Evolutionary conservation across 2,113 vertebrate genomes (phyloP).

Genomic region (Siphamia tubifer): DNA sequence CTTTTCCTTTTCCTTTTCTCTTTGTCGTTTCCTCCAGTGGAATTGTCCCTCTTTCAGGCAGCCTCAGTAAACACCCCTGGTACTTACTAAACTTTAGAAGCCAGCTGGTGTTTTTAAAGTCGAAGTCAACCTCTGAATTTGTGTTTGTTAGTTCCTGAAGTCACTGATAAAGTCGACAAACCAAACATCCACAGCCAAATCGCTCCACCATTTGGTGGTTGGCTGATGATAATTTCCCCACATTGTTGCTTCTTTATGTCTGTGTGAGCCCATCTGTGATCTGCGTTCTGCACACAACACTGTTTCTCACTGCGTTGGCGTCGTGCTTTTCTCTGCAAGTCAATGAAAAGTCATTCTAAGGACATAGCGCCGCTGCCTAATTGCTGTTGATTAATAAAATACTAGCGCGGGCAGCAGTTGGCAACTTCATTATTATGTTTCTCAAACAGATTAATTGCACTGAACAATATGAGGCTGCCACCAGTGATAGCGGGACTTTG

Average conservation of each 20-base stretch:
- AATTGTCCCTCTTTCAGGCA: too few species aligned
- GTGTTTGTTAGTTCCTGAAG: background rate
- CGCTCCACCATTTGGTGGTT: background rate
- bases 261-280: constrained; percentile 44
- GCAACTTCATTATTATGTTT: constrained; percentile 69
- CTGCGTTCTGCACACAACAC: background rate
- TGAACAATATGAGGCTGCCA: constrained; percentile 65
- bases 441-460: constrained; percentile 69
- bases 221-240: constrained; percentile 18
- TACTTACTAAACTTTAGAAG: background rate
- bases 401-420: constrained; percentile 63
- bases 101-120: constrained; percentile 3
- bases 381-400: constrained; percentile 76
- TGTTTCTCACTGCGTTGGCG: constrained; percentile 11
- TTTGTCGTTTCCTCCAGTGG: too few species aligned
- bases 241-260: constrained; percentile 33
- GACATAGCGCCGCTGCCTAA: constrained; percentile 60
- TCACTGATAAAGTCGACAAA: constrained; percentile 2
- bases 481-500: constrained; percentile 44
- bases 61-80: background rate
- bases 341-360: constrained; percentile 68
- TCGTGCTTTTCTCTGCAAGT: background rate
- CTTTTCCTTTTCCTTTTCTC: too few species aligned
- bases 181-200: constrained; percentile 1
- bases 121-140: background rate